Evolutionary conservation across 2,797 vertebrate genomes (phyloP).

Genomic region (Sphaeramia orbicularis): DNA sequence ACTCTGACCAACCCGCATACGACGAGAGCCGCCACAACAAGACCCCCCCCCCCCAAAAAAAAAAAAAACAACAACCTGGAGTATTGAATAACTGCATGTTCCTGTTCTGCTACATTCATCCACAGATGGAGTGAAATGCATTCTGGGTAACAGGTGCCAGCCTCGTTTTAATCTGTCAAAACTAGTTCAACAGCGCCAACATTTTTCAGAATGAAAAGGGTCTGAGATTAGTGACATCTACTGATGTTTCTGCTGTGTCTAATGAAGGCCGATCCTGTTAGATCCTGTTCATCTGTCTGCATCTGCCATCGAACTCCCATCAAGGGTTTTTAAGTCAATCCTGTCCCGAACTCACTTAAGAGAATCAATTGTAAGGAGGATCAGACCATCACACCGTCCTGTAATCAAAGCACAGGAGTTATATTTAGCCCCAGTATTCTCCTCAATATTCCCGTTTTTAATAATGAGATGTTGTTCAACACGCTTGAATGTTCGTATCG

Average conservation of each 20-base stretch:
- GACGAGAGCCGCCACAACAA: too few species aligned
- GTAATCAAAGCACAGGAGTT: too few species aligned
- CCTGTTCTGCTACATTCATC: neutral
- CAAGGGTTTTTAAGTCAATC: neutral
- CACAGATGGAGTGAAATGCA: neutral
- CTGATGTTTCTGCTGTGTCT: constrained; percentile 27
- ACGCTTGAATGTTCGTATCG: too few species aligned
- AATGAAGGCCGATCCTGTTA: constrained; percentile 37
- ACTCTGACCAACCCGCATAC: too few species aligned
- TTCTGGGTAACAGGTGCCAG: constrained; percentile 15
- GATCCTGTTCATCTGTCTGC: constrained; percentile 14
- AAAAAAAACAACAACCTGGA: too few species aligned
- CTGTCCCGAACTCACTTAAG: neutral
- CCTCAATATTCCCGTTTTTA: too few species aligned
- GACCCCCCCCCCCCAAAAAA: too few species aligned
- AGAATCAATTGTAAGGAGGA: constrained; percentile 17
- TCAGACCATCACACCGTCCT: constrained; percentile 2
- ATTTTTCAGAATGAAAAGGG: neutral
- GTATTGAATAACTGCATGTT: neutral
- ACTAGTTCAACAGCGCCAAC: constrained; percentile 15
- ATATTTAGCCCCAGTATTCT: too few species aligned
- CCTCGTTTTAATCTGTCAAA: constrained; percentile 11
- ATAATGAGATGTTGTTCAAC: too few species aligned
- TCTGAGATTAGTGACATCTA: constrained; percentile 33
- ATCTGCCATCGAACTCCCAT: constrained; percentile 9